Base-by-base conservation (phyloP, 2,113 vertebrate species). In the Lycaon pictus region DNA sequence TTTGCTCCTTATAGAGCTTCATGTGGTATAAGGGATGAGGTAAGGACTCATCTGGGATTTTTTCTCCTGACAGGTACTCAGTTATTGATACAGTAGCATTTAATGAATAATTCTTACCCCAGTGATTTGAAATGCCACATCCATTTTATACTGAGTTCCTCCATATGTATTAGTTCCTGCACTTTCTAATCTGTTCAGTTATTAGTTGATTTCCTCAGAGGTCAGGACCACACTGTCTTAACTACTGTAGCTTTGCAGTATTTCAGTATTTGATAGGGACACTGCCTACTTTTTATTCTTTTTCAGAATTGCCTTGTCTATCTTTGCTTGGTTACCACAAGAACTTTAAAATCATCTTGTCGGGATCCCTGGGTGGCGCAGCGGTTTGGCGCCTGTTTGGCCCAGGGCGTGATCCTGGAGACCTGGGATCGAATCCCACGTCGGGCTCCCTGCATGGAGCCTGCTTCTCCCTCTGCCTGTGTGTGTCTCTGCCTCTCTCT, bases 321-420 rank as follows among this genome's bases (percentile, higher is more conserved):
- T 86, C 51, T 90, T 37, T 77, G 25, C 62, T 96, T 95, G 2
- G 76, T 94, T 96, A 77, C 32, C 2, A 0, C 20, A 55, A 76
- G 90, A 83, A 94, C 67, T 82, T 96, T 62, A 77, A 85, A 56
- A 51, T 90, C 29, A 55, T 6, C 20, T 88, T 84, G 37, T 90
- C 19, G 37, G 37, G 37, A 37, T 37, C 37, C 37, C 37, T 37
- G 37, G 37, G 37, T 37, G 37, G 37, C 3, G 37, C 37, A 37
- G 37, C 37, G 37, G 37, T 37, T 37, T 37, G 37, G 37, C 37
- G 37, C 37, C 37, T 37, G 37, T 37, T 37, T 37, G 37, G 37
- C 37, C 37, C 37, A 37, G 37, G 37, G 37, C 37, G 3, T 4
- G 37, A 37, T 37, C 37, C 37, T 37, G 37, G 37, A 37, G 37